Conservation (phyloP, 53 echinoderm and acorn worm genomes). For the Holothuria leucospilota region DNA sequence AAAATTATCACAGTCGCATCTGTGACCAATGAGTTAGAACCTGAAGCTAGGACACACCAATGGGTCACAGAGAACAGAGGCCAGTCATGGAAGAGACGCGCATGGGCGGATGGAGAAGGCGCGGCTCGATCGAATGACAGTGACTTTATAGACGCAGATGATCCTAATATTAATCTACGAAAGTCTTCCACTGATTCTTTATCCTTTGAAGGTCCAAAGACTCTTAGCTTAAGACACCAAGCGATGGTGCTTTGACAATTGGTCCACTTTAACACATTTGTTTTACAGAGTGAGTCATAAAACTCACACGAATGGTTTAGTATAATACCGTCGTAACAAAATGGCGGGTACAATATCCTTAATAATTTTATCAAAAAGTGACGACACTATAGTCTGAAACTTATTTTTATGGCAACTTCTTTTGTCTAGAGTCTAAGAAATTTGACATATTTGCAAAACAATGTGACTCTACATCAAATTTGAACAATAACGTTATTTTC, state of each 20-base stretch:
- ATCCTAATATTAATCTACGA: slow-evolving; percentile 18
- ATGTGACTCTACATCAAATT: too few species aligned
- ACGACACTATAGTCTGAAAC: too few species aligned
- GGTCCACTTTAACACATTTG: too few species aligned
- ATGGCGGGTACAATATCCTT: too few species aligned
- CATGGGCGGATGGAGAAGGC: not conserved
- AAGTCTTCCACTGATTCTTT: slow-evolving; percentile 40
- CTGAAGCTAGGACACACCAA: not conserved
- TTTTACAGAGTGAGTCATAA: too few species aligned
- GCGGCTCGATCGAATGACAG: not conserved
- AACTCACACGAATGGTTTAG: too few species aligned
- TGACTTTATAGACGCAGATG: not conserved
- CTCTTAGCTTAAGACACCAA: slow-evolving; percentile 25
- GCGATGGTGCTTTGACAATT: slow-evolving; percentile 39
- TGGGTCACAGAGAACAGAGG: slow-evolving; percentile 39
- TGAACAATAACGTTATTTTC: too few species aligned
- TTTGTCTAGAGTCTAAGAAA: too few species aligned
- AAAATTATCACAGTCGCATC: slow-evolving; percentile 29
- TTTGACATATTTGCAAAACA: too few species aligned
- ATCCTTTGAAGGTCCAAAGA: slow-evolving; percentile 33
- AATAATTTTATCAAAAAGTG: too few species aligned
- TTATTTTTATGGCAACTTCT: too few species aligned
- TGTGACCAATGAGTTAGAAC: slow-evolving; percentile 37
- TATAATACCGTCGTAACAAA: too few species aligned
- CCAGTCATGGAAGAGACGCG: slow-evolving; percentile 21